Conservation (phyloP, 2,113 vertebrate species). For the Rattus rattus region DNA sequence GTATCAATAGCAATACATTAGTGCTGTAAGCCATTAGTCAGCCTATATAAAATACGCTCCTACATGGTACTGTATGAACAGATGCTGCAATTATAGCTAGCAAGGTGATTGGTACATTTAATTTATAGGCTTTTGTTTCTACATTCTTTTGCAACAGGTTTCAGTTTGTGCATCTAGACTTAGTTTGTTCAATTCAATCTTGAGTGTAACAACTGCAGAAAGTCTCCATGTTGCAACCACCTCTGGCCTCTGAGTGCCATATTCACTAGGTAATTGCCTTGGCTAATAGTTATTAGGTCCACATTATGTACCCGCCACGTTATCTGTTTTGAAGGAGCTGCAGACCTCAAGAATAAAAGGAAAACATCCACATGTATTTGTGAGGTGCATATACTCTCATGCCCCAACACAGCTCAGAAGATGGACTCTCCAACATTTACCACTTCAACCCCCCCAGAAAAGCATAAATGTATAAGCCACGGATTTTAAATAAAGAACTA, state of each 20-base stretch:
- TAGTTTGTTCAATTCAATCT: constrained; percentile 35
- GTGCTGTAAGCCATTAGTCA: background rate
- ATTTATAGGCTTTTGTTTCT: background rate
- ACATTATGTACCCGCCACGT: background rate
- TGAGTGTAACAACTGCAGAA: background rate
- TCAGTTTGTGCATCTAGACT: background rate
- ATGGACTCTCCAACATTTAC: background rate
- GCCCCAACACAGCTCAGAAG: background rate
- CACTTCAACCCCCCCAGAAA: background rate
- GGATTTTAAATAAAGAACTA: background rate
- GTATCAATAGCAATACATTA: background rate
- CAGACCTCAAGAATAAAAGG: constrained; percentile 11
- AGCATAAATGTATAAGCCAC: background rate
- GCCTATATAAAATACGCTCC: background rate
- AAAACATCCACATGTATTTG: background rate
- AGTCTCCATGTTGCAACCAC: constrained; percentile 2
- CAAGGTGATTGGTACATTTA: background rate
- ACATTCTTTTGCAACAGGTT: constrained; percentile 15
- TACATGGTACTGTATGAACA: background rate
- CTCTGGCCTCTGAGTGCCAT: background rate
- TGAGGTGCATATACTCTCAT: no score
- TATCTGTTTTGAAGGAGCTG: background rate
- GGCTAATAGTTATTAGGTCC: background rate
- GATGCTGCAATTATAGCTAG: background rate
- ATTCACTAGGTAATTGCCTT: background rate